phyloP scores from a whole-genome alignment of 2,797 vertebrate genomes.

The Avahi laniger region DNA sequence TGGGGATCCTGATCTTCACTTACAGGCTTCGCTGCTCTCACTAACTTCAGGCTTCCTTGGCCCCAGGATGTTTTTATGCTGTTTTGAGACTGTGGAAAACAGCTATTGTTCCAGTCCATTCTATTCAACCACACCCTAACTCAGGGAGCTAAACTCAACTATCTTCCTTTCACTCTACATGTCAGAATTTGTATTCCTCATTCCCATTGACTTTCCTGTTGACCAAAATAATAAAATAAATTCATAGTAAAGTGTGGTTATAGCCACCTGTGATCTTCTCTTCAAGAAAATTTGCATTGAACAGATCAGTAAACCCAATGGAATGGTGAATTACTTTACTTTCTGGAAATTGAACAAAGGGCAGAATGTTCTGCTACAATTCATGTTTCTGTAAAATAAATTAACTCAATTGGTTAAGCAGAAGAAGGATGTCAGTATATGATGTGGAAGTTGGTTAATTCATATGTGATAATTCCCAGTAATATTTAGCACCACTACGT shows the following conservation, averaged over 20 bases:
- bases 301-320: neutral
- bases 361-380: neutral
- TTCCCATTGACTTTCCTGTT: neutral
- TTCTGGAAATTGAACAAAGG: slow-evolving; percentile 35
- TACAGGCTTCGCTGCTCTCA: neutral
- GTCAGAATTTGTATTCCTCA: neutral
- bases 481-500: neutral
- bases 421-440: neutral
- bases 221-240: neutral
- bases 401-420: neutral
- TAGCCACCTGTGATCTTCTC: neutral
- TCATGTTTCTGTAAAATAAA: neutral
- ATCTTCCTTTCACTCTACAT: neutral
- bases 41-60: neutral
- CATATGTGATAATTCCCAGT: neutral
- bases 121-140: neutral
- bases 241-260: neutral
- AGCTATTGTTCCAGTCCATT: neutral
- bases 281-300: neutral
- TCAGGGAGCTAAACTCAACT: neutral
- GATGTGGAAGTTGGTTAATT: neutral
- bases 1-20: neutral
- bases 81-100: neutral
- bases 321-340: slow-evolving; percentile 16
- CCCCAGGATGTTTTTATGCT: neutral